Conservation (phyloP, 2,888 invertebrate genomes). For the Acanthosepion pharaonis region DNA sequence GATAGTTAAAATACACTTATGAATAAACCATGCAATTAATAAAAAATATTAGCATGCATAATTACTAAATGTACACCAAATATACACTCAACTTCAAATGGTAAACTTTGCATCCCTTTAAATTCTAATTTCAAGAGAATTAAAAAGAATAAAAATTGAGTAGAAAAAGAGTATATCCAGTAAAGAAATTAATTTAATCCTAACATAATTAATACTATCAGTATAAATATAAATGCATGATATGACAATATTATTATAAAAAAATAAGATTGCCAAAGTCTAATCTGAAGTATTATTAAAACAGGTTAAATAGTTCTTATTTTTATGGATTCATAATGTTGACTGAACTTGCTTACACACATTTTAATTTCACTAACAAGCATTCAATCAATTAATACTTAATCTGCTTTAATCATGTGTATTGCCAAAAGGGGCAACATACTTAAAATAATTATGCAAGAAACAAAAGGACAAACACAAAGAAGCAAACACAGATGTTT, state of each 20-base stretch:
- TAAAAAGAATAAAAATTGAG: neutral
- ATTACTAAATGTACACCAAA: neutral
- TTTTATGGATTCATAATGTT: neutral
- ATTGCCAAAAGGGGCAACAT: neutral
- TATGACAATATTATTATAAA: too few species aligned
- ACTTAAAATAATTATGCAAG: neutral
- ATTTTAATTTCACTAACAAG: neutral
- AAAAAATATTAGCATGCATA: neutral
- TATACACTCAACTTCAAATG: neutral
- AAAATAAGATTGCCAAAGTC: too few species aligned
- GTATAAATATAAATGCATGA: too few species aligned
- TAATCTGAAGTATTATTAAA: too few species aligned
- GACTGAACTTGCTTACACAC: neutral
- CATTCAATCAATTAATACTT: neutral
- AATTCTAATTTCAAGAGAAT: neutral
- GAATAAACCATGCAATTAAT: constrained; percentile 21
- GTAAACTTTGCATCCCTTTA: neutral
- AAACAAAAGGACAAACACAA: neutral
- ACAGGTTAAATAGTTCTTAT: neutral
- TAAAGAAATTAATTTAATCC: neutral
- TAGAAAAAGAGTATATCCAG: too few species aligned
- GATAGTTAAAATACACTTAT: neutral
- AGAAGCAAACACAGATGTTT: neutral
- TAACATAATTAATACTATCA: neutral
- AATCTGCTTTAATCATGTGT: neutral